Percentiles rank a stretch among this genome's conserved stretches.
Evolutionary conservation across 2,888 invertebrate species (phyloP).

Genomic region (Pachydiplax longipennis): DNA sequence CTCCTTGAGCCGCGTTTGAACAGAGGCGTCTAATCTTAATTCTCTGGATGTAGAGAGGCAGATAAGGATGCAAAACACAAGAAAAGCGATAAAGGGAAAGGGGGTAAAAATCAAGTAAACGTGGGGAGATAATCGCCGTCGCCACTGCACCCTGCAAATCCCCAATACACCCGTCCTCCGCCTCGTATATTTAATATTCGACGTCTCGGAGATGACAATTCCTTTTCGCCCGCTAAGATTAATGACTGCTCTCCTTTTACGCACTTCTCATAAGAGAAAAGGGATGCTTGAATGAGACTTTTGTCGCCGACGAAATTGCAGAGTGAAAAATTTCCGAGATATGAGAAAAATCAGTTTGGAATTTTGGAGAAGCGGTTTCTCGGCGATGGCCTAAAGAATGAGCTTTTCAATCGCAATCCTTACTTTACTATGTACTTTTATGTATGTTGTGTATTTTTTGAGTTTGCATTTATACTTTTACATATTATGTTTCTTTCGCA

Average conservation of each 20-base stretch:
- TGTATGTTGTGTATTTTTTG: no score
- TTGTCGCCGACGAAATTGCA: not conserved
- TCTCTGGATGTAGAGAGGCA: not conserved
- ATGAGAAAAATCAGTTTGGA: not conserved
- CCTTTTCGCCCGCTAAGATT: conserved; percentile 39
- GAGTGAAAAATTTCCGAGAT: not conserved
- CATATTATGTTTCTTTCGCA: no score
- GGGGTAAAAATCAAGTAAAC: not conserved
- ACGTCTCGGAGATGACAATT: conserved; percentile 42
- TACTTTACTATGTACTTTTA: no score
- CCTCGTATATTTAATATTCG: conserved; percentile 42
- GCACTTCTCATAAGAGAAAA: conserved; percentile 37
- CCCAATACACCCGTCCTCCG: not conserved
- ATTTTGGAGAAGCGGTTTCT: not conserved
- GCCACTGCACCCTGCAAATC: no score
- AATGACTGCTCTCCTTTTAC: conserved; percentile 27
- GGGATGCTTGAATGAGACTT: not conserved
- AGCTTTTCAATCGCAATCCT: no score
- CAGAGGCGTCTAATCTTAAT: no score
- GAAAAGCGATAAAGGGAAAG: not conserved
- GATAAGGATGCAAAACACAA: not conserved
- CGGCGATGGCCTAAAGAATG: no score
- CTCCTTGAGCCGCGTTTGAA: no score
- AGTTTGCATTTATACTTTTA: no score
- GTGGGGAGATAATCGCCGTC: not conserved